phyloP scores from a whole-genome alignment of 2,113 vertebrate genomes.

The Otolemur garnettii region DNA sequence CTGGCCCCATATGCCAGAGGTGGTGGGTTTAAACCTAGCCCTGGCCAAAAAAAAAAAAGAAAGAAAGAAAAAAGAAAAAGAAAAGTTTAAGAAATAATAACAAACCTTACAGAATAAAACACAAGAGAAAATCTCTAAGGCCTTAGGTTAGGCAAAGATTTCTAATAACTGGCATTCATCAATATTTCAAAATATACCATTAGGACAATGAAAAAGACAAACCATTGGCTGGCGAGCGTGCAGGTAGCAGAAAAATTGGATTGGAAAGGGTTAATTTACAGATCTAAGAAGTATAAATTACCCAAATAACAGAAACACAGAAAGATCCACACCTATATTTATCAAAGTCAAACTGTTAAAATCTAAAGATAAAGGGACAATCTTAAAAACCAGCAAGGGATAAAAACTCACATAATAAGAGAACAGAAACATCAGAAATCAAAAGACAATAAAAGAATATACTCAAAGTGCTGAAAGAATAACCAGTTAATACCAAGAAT shows the following conservation, averaged over 20 bases:
- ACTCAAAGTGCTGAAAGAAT: background rate
- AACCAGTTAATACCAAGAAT: background rate
- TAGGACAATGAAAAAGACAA: background rate
- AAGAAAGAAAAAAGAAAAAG: too few species aligned
- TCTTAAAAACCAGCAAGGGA: background rate
- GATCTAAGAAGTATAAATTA: background rate
- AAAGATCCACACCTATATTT: background rate
- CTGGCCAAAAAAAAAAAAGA: too few species aligned
- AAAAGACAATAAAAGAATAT: background rate
- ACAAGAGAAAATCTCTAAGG: background rate
- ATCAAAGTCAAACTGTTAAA: background rate
- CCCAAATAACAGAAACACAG: background rate
- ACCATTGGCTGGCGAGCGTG: background rate
- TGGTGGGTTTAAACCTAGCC: too few species aligned
- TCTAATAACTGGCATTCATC: background rate
- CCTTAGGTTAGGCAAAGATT: background rate
- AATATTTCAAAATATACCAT: background rate
- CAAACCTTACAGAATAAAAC: background rate
- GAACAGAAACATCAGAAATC: background rate
- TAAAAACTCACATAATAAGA: background rate
- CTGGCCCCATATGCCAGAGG: too few species aligned
- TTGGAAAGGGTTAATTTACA: background rate
- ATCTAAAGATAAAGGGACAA: background rate
- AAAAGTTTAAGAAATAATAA: background rate
- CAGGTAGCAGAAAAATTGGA: too few species aligned